Conservation (phyloP, 2,888 invertebrate species). For the Drosophila rubida region DNA sequence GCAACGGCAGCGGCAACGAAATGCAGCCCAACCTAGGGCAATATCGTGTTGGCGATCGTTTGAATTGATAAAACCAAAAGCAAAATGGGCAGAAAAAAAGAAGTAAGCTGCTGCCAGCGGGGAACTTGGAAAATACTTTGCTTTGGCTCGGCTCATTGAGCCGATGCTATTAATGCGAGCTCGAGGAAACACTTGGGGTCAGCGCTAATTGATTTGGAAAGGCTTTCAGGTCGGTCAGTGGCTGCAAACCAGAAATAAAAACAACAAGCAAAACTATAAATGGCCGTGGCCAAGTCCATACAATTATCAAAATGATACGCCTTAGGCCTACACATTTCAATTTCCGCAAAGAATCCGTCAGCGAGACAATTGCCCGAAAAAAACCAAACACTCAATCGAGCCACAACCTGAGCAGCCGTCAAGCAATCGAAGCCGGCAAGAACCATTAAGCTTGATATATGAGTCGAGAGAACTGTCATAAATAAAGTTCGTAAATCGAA, state of each 20-base stretch:
- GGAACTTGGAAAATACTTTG: slow-evolving; percentile 51
- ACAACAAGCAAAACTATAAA: slow-evolving; percentile 28
- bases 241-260: slow-evolving; percentile 4
- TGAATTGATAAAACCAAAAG: slow-evolving; percentile 55
- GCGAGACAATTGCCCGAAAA: slow-evolving; percentile 33
- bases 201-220: slow-evolving; percentile 74
- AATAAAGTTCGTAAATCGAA: background rate
- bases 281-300: slow-evolving; percentile 37
- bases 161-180: slow-evolving; percentile 56
- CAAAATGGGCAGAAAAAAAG: slow-evolving; percentile 21
- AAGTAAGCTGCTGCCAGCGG: slow-evolving; percentile 41
- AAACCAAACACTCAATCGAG: background rate
- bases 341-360: slow-evolving; percentile 47
- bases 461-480: background rate
- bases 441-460: slow-evolving; percentile 6
- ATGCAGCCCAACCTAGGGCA: slow-evolving; percentile 77
- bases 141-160: slow-evolving; percentile 42
- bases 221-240: slow-evolving; percentile 59
- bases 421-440: background rate
- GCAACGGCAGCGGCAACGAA: slow-evolving; percentile 33
- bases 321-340: slow-evolving; percentile 30
- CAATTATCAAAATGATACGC: slow-evolving; percentile 60
- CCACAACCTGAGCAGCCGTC: background rate
- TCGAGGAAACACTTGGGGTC: slow-evolving; percentile 63
- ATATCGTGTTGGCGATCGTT: slow-evolving; percentile 78